Evolutionary conservation across 2,797 vertebrate genomes (phyloP), one percentile per base, ranked within the genome.

Genomic region (Hydrocynus forskahlii): DNA sequence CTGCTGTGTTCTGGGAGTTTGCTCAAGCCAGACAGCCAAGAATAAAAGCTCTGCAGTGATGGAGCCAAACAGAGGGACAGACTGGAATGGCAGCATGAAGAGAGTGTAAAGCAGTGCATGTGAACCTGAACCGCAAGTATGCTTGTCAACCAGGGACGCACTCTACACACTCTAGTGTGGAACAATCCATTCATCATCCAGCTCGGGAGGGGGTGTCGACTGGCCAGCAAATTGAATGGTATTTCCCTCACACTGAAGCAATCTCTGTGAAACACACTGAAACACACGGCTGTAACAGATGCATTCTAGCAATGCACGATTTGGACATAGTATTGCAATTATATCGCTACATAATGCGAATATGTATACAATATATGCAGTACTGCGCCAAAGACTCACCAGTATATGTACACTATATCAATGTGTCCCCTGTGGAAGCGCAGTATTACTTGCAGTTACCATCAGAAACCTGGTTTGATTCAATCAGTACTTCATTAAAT

Each of bases 101-200:
- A 21, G 66, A 68, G 19, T 5, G 66, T 8, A 68, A 12, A 68
- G 64, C 40, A 43, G 48, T 9, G 16, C 21, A 23, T 9, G 19
- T 48, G 66, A 45, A 79, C 23, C 40, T 62, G n/a, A n/a, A 60
- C 40, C 25, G 16, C 21, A 55, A 29, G 48, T 79, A 60, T 79
- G 84, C 52, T 52, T 69, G 57, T 75, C 40, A 55, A 63, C 23
- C 25, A 45, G 76, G 59, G 55, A 78, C 8, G 1, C n/a, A 62
- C 43, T 75, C 63, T 54, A 70, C 60, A 78, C 25, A 66, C 75
- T 72, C 66, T 78, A 19, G 74, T 81, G 67, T 43, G 67, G 86
- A 78, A 80, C 57, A 69, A 43, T 62, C 71, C 71, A 83, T 75
- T 84, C 60, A 70, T 79, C 72, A 48, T 19, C 43, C 82, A 81